A percentile compares a stretch with the other conserved stretches of the same genome.
Evolutionary conservation across 92 coral and sea anemone genomes (phyloP).

Genomic region (Porites lobata): DNA sequence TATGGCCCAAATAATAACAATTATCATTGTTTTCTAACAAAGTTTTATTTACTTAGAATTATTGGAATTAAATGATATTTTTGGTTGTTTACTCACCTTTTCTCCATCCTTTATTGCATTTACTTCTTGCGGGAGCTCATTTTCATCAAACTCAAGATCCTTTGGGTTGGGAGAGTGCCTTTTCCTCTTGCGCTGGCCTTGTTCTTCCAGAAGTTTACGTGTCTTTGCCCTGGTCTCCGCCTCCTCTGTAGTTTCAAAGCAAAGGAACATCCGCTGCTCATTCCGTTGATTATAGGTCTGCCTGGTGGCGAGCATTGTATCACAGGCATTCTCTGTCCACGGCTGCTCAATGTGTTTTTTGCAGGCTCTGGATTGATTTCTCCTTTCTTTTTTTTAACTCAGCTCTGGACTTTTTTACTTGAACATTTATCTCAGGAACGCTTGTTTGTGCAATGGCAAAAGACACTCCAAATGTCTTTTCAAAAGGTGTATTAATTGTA

Average conservation of each 20-base stretch:
- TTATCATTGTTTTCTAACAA: too few species aligned
- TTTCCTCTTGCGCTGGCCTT: constrained; percentile 31
- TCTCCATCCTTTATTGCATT: constrained; percentile 63
- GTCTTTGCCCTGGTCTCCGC: constrained; percentile 3
- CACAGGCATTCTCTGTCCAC: constrained; percentile 55
- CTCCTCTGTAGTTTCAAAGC: constrained; percentile 15
- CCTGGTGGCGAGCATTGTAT: constrained; percentile 62
- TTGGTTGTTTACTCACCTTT: constrained; percentile 22
- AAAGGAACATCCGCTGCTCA: constrained; percentile 35
- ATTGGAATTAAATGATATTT: not conserved
- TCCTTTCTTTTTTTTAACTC: constrained; percentile 40
- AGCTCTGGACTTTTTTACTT: constrained; percentile 41
- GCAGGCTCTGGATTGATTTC: constrained; percentile 41
- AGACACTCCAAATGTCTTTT: constrained; percentile 54
- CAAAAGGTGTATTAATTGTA: constrained; percentile 40
- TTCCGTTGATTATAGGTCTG: constrained; percentile 57
- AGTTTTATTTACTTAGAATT: too few species aligned
- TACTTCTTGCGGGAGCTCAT: constrained; percentile 60
- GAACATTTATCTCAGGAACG: constrained; percentile 54
- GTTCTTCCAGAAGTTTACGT: not conserved
- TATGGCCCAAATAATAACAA: not conserved
- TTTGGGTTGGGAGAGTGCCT: constrained; percentile 49
- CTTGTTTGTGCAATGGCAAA: constrained; percentile 61
- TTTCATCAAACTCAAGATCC: constrained; percentile 47
- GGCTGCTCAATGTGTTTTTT: constrained; percentile 51